Conservation (phyloP, 2,888 invertebrate species). For the Drosophila tripunctata region DNA sequence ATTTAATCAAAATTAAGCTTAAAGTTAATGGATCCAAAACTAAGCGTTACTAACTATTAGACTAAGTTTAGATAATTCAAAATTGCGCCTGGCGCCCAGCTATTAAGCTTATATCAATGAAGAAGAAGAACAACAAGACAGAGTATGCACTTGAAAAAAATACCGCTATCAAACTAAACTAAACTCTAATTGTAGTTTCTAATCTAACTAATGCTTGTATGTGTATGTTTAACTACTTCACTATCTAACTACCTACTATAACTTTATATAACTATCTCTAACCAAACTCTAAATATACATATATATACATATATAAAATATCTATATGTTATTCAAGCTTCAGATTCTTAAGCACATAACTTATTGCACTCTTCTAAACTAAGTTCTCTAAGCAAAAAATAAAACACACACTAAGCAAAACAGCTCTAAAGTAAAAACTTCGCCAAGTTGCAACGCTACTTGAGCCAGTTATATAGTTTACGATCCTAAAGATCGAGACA, state of each 20-base stretch:
- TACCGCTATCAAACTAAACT: slow-evolving; percentile 23
- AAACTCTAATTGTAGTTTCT: slow-evolving; percentile 24
- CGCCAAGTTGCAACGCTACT: slow-evolving; percentile 27
- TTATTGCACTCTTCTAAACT: slow-evolving; percentile 13
- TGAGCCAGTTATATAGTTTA: slow-evolving; percentile 36
- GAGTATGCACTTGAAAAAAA: slow-evolving; percentile 46
- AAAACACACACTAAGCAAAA: slow-evolving; percentile 15
- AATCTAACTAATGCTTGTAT: slow-evolving; percentile 53
- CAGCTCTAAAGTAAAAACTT: slow-evolving; percentile 5
- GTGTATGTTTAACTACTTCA: slow-evolving; percentile 66
- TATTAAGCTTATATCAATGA: slow-evolving; percentile 1
- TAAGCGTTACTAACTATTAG: slow-evolving; percentile 50
- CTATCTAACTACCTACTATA: slow-evolving; percentile 32
- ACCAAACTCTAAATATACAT: slow-evolving; percentile 22
- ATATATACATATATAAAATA: slow-evolving; percentile 11
- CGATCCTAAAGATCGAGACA: slow-evolving; percentile 15
- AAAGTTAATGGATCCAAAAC: slow-evolving; percentile 25
- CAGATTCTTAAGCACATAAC: slow-evolving; percentile 39
- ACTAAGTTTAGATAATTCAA: slow-evolving; percentile 39
- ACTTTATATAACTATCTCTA: slow-evolving; percentile 34
- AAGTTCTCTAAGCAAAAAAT: not conserved
- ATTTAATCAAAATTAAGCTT: slow-evolving; percentile 49
- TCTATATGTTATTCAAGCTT: slow-evolving; percentile 2
- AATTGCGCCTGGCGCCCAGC: slow-evolving; percentile 29
- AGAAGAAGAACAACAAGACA: slow-evolving; percentile 9